Conservation (phyloP, 53 echinoderm and acorn worm genomes). For the Paelopatides confundens region DNA sequence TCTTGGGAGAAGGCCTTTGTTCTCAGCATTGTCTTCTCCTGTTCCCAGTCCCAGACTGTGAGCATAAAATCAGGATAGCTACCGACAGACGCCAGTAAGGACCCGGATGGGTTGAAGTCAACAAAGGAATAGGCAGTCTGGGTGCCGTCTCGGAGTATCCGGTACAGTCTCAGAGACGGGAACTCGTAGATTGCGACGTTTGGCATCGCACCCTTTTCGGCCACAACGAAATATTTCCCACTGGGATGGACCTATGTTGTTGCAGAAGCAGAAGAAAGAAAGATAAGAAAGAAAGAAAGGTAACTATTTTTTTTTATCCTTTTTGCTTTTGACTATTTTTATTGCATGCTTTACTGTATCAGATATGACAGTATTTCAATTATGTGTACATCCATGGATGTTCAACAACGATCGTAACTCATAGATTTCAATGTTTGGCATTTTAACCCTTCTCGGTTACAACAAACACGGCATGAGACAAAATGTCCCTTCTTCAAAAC, state of each 20-base stretch:
- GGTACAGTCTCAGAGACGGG: constrained; percentile 88
- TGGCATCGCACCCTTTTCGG: constrained; percentile 90
- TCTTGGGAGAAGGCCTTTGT: constrained; percentile 99
- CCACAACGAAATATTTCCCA: constrained; percentile 92
- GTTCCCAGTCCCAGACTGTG: constrained; percentile 94
- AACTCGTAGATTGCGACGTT: constrained; percentile 91
- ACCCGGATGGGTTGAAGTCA: constrained; percentile 94
- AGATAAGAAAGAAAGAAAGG: not conserved
- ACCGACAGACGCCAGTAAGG: constrained; percentile 89
- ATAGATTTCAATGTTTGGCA: no score
- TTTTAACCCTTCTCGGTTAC: no score
- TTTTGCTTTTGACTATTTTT: no score
- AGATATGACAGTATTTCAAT: no score
- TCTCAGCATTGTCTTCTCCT: constrained; percentile 85
- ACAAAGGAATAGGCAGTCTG: constrained; percentile 88
- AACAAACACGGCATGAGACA: no score
- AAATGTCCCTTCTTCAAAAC: no score
- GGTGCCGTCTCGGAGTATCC: constrained; percentile 85
- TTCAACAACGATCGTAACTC: no score
- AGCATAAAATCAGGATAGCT: constrained; percentile 92
- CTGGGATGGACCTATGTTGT: constrained; percentile 87
- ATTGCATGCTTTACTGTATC: no score
- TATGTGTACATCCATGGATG: no score
- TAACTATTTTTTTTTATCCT: no score
- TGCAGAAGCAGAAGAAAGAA: not conserved